Conservation (phyloP, 2,888 invertebrate genomes). For the Agonum fuliginosum region DNA sequence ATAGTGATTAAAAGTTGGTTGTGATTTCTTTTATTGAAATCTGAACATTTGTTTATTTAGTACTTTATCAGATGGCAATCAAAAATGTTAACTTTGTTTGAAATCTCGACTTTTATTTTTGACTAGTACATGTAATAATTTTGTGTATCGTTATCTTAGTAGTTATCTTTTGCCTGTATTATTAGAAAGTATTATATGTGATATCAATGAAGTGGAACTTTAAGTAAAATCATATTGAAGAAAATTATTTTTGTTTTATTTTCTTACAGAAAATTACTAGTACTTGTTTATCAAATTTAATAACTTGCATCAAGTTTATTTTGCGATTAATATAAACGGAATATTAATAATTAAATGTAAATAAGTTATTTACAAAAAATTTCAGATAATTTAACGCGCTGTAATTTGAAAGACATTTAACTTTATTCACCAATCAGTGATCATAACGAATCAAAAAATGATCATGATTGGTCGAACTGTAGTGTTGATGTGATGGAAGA, state of each 20-base stretch:
- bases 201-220: slow-evolving; percentile 48
- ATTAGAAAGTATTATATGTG: slow-evolving; percentile 55
- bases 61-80: slow-evolving; percentile 56
- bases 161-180: slow-evolving; percentile 54
- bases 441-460: not conserved
- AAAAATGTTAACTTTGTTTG: slow-evolving; percentile 51
- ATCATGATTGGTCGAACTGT: not conserved
- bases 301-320: too few relatives aligned
- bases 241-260: not conserved
- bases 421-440: not conserved
- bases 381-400: too few relatives aligned
- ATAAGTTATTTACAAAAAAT: too few relatives aligned
- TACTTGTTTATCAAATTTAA: too few relatives aligned
- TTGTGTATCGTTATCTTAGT: slow-evolving; percentile 41
- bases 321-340: not conserved
- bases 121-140: slow-evolving; percentile 50
- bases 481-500: not conserved
- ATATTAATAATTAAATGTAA: too few relatives aligned
- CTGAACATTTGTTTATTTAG: slow-evolving; percentile 37
- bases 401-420: not conserved
- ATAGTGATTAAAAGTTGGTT: slow-evolving; percentile 55
- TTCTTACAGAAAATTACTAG: not conserved
- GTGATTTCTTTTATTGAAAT: slow-evolving; percentile 57
- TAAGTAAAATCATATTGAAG: slow-evolving; percentile 55
- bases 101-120: slow-evolving; percentile 53